Base-by-base conservation (phyloP, 35 echinoderm and acorn worm species). In the Chiridota heheva region DNA sequence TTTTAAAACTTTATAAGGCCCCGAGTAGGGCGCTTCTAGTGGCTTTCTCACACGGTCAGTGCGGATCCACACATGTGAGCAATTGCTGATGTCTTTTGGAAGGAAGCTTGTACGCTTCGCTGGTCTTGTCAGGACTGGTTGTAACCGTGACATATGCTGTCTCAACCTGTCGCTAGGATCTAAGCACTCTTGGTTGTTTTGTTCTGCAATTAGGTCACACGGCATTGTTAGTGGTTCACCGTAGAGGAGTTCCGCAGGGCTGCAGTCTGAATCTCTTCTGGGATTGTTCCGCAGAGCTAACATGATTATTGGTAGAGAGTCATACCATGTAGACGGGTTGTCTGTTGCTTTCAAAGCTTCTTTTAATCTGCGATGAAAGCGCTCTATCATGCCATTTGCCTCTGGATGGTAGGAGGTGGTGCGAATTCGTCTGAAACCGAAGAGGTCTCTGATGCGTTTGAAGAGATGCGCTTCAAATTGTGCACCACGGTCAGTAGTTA, bases 401-500 rank as follows among this genome's bases (percentile, higher is more conserved):
- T 41, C 55, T 43, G 76, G 86, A 36, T 81, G 77, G 32, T 88
- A 88, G 16, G 86, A 30, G 17, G 86, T 81, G 13, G 86, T 88
- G n/a, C 86, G 43, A 1, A 72, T 81, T 7, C 86, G 86, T 15
- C 17, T 49, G 44, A 32, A 72, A 4, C 66, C 86, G 1, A 88
- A 49, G 7, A 81, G 26, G 36, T 16, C 16, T 0, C 41, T 17
- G 2, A 78, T 24, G 25, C 40, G 18, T 1, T 32, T 12, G 33
- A 78, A 87, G 2, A 78, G 42, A 10, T 7, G 13, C 0, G 60
- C 67, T 36, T 78, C 84, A 40, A 87, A 87, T 40, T 87, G 84
- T 5, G 47, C 13, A 20, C 73, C 84, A 6, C 73, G 31, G 27
- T 87, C 72, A 7, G 84, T 87, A 8, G 84, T 87, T 7, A 87